Conservation (phyloP, 2,888 invertebrate species). For the Trissolcus brochymenae region DNA sequence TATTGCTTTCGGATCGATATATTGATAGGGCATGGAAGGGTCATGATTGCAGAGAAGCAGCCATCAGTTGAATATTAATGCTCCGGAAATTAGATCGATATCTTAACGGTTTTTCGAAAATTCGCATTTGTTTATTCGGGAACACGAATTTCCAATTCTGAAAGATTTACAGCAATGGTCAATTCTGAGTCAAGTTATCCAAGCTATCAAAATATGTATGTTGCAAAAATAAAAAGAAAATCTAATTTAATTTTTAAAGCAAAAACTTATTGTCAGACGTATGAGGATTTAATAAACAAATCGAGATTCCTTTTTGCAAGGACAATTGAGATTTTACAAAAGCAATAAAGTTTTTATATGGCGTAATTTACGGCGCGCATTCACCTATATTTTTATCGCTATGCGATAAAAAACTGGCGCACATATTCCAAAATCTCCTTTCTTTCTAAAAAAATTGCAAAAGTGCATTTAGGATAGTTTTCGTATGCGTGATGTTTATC, state of each 20-base stretch:
- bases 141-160: too few relatives aligned
- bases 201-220: too few relatives aligned
- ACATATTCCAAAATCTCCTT: constrained; percentile 30
- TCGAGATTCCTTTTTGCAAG: too few relatives aligned
- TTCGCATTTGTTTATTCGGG: constrained; percentile 1
- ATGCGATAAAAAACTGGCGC: constrained; percentile 38
- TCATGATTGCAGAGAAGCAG: constrained; percentile 27
- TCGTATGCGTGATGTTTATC: neutral
- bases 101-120: constrained; percentile 34
- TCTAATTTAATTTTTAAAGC: too few relatives aligned
- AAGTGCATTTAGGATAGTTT: neutral
- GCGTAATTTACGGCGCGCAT: constrained; percentile 34
- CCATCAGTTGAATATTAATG: constrained; percentile 50
- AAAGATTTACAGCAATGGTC: too few relatives aligned
- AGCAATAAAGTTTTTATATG: constrained; percentile 39
- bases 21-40: neutral
- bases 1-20: constrained; percentile 31
- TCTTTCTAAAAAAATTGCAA: constrained; percentile 1
- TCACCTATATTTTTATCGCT: constrained; percentile 30
- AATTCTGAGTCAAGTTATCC: too few relatives aligned
- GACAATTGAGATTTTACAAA: too few relatives aligned
- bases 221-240: too few relatives aligned
- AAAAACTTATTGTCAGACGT: too few relatives aligned
- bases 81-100: constrained; percentile 43
- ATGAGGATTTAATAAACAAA: too few relatives aligned